Percentiles rank a stretch among this genome's conserved stretches.
Evolutionary conservation across 2,888 invertebrate species (phyloP).

Genomic region (Tethea ocularis): DNA sequence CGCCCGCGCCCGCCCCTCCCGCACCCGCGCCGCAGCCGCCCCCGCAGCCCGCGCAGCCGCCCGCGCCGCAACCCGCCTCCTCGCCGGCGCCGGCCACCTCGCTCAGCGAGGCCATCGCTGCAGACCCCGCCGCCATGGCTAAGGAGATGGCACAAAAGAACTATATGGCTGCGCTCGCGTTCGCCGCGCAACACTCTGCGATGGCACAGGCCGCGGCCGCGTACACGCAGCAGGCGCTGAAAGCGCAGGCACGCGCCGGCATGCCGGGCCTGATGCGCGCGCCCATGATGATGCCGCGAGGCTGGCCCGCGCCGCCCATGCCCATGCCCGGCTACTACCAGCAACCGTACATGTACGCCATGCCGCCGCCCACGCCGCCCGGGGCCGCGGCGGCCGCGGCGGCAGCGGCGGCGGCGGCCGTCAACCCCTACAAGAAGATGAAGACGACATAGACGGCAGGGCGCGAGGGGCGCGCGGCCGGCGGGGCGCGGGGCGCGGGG

Average conservation of each 20-base stretch:
- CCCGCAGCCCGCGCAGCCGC: constrained; percentile 73
- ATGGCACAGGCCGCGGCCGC: constrained; percentile 76
- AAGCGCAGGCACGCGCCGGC: constrained; percentile 89
- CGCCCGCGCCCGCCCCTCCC: constrained; percentile 85
- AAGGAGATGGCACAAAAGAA: constrained; percentile 93
- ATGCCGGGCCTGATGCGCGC: constrained; percentile 74
- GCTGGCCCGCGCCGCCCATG: constrained; percentile 77
- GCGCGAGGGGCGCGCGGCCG: constrained; percentile 48
- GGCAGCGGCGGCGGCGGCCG: constrained; percentile 69
- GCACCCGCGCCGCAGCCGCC: constrained; percentile 52
- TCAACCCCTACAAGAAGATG: constrained; percentile 96
- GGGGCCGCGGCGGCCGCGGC: constrained; percentile 70
- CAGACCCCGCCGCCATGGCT: constrained; percentile 82
- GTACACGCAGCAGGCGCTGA: constrained; percentile 85
- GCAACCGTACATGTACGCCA: constrained; percentile 80
- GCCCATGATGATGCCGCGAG: constrained; percentile 73
- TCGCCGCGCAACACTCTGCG: constrained; percentile 76
- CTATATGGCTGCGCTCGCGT: constrained; percentile 87
- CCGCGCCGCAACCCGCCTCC: constrained; percentile 55
- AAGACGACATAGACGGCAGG: constrained; percentile 88
- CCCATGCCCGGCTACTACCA: constrained; percentile 78
- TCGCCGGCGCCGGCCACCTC: constrained; percentile 69
- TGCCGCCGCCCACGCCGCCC: constrained; percentile 76
- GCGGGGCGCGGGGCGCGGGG: constrained; percentile 79
- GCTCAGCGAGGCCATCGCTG: constrained; percentile 40